phyloP scores from a whole-genome alignment of 2,797 vertebrate genomes.

The Merluccius polli region DNA sequence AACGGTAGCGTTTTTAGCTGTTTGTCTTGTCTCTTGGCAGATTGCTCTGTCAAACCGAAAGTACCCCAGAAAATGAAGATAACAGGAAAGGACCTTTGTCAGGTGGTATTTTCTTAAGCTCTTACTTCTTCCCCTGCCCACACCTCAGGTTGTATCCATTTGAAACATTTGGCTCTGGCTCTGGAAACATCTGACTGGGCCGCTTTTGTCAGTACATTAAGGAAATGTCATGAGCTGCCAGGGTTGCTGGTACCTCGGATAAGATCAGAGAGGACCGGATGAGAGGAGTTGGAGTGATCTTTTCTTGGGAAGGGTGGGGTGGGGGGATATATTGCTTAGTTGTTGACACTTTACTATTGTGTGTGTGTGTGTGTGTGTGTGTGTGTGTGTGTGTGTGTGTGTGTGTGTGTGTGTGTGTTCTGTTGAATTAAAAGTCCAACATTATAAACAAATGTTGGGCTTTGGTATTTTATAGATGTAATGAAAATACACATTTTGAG shows the following conservation, averaged over 20 bases:
- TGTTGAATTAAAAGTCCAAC: neutral
- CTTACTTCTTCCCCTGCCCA: conserved; percentile 20
- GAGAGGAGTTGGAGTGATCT: conserved; percentile 16
- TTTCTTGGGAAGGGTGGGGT: neutral
- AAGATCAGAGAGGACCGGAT: conserved; percentile 31
- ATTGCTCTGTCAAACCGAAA: neutral
- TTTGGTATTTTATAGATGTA: neutral
- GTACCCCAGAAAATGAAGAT: neutral
- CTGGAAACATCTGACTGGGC: conserved; percentile 30
- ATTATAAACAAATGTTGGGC: neutral
- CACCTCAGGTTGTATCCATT: conserved; percentile 31
- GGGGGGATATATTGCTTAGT: neutral
- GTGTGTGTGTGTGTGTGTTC: neutral
- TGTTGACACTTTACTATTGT: neutral
- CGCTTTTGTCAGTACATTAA: conserved; percentile 45
- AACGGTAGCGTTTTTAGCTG: neutral
- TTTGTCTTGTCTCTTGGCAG: neutral
- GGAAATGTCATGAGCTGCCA: conserved; percentile 56
- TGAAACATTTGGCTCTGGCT: conserved; percentile 39
- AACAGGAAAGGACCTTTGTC: neutral
- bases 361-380: neutral
- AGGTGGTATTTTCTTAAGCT: neutral
- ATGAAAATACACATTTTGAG: too few relatives aligned
- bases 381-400: neutral
- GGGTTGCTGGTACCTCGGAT: conserved; percentile 36